These are phyloP conservation scores for Sinocyclocheilus grahami DNA, from an alignment of 2,113 vertebrate species.

Conservation along the genomic window DNA sequence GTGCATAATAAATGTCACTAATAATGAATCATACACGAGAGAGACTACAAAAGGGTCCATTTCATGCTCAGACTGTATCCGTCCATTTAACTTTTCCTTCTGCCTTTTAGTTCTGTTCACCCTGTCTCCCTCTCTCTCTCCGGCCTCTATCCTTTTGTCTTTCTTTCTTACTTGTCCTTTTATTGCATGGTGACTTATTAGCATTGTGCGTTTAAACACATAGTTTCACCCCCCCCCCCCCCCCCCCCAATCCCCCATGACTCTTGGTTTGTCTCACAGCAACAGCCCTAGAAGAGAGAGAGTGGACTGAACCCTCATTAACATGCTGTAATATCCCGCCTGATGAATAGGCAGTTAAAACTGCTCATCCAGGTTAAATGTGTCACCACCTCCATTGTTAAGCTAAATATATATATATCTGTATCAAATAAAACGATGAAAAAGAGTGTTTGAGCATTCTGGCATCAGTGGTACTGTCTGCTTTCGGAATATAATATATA, in stretches of 20 bases:
- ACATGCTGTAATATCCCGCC: constrained; percentile 67
- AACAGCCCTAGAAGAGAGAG: constrained; percentile 65
- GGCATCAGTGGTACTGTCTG: not conserved
- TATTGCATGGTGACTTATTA: constrained; percentile 53
- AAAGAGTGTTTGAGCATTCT: not conserved
- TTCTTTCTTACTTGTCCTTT: constrained; percentile 28
- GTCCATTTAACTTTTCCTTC: constrained; percentile 13
- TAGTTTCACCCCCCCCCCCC: constrained; percentile 44
- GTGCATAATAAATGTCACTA: not conserved
- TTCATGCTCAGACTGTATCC: constrained; percentile 18
- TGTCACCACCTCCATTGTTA: constrained; percentile 6
- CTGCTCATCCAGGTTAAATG: constrained; percentile 46
- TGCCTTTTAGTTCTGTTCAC: not conserved
- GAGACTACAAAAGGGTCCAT: constrained; percentile 2
- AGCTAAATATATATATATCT: not conserved
- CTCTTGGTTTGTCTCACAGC: constrained; percentile 73
- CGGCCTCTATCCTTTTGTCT: constrained; percentile 17
- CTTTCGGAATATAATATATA: not conserved
- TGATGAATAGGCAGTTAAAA: constrained; percentile 52
- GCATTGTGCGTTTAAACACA: constrained; percentile 58
- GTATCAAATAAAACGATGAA: not conserved
- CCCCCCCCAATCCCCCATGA: too few species aligned
- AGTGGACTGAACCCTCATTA: constrained; percentile 67
- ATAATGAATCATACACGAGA: constrained; percentile 10
- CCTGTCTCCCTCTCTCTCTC: constrained; percentile 15